phyloP scores from a whole-genome alignment of 2,797 vertebrate genomes.

The Vireo griseus region DNA sequence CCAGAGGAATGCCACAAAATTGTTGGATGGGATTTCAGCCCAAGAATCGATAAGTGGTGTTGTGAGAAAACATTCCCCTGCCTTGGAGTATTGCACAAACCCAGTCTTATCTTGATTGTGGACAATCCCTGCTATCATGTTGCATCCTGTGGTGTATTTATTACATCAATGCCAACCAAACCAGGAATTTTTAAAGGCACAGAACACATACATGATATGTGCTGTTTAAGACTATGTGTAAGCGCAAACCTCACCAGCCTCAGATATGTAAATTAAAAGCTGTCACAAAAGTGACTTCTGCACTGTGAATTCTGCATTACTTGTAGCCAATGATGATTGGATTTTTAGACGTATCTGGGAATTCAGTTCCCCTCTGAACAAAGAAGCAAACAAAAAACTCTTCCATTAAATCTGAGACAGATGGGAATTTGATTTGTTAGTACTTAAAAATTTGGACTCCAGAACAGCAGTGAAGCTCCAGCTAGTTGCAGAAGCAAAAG shows the following conservation, averaged over 20 bases:
- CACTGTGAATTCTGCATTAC: not conserved
- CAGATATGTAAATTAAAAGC: not conserved
- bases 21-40: not conserved
- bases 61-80: not conserved
- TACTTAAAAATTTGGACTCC: not conserved
- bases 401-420: not conserved
- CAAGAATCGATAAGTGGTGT: not conserved
- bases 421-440: not conserved
- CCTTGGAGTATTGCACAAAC: not conserved
- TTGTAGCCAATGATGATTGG: not conserved
- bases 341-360: not conserved
- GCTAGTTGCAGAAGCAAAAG: not conserved
- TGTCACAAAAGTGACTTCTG: not conserved
- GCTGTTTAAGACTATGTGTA: not conserved
- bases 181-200: not conserved
- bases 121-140: not conserved
- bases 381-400: not conserved
- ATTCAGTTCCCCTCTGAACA: not conserved
- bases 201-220: not conserved
- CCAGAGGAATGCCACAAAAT: not conserved
- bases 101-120: not conserved
- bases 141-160: not conserved
- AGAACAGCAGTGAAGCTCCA: not conserved
- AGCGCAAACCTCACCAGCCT: not conserved
- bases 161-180: not conserved